Evolutionary conservation across 30 jellyfish, hydroid and myxozoan species (phyloP), one percentile per base, ranked within the genome.

Genomic region (Hydra vulgaris): DNA sequence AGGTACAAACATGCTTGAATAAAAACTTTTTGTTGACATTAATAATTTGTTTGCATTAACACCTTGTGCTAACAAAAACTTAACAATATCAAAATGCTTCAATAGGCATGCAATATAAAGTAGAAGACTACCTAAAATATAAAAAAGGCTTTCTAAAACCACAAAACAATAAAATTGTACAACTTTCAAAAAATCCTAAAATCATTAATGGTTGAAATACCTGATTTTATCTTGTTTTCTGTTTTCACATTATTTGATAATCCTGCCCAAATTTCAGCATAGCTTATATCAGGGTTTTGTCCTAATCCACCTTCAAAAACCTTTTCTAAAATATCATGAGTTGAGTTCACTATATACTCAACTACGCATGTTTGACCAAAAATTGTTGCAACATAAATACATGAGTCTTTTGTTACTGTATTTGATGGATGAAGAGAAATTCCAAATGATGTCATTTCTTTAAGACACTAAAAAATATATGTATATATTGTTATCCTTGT

Each of bases 21-120:
- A 79, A 54, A 79, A 79, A 18, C 55, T 83, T 27, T 88, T 72
- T 0, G 26, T 56, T 20, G 87, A 76, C n/a, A n/a, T n/a, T 19
- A 89, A 83, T 16, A 85, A 24, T 5, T 85, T 83, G 81, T 85
- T 81, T 15, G 84, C 88, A 52, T 78, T 95, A 74, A 89, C 89
- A 8, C 97, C 97, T 56, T 89, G 80, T 22, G 78, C 82, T 18
- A 78, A 74, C 26, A 89, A 73, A 18, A 81, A 74, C 70, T 89
- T 77, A 21, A 67, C 97, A 71, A 87, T 70, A n/a, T 74, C 53
- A 23, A 70, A 7, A 71, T 85, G 92, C 61, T 81, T 85, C 16
- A 23, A 21, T 17, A 66, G 21, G 72, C 97, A 84, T 53, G 95
- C 95, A 22, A 80, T 83, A 73, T 78, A 84, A 8, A 89, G 27